Conservation (phyloP, 2,888 invertebrate genomes). For the Trachelus tabidus region DNA sequence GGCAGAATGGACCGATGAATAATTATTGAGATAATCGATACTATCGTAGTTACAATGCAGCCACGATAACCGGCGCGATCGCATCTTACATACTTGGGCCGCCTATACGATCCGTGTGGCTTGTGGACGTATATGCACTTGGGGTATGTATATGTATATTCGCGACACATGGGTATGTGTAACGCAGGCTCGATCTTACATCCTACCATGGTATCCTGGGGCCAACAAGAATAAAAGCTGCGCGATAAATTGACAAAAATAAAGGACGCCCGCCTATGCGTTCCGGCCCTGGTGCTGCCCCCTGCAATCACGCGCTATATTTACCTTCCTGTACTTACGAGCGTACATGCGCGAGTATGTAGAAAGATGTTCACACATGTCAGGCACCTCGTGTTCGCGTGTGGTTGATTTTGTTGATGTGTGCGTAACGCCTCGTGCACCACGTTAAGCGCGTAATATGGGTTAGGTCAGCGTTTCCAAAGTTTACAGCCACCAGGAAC, state of each 20-base stretch:
- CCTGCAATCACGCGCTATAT: background rate
- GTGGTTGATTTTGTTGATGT: background rate
- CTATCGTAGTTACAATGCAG: slow-evolving; percentile 20
- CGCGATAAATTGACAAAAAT: slow-evolving; percentile 1
- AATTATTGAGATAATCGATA: slow-evolving; percentile 25
- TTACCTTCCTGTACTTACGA: background rate
- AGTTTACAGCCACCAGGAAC: background rate
- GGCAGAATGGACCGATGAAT: slow-evolving; percentile 18
- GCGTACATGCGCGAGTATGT: background rate
- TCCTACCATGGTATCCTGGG: background rate
- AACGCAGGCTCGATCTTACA: background rate
- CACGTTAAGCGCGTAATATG: background rate
- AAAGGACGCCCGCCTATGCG: background rate
- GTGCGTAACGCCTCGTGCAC: background rate
- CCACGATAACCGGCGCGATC: slow-evolving; percentile 9
- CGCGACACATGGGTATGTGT: background rate
- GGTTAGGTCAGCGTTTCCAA: background rate
- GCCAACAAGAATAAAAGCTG: background rate
- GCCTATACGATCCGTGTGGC: background rate
- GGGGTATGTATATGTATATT: background rate
- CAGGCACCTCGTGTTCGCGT: background rate
- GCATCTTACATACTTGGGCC: background rate
- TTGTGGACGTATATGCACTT: background rate
- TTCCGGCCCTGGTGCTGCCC: background rate
- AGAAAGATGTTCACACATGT: background rate